Conservation (phyloP, 2,797 vertebrate genomes). For the Simalia tracyae region DNA sequence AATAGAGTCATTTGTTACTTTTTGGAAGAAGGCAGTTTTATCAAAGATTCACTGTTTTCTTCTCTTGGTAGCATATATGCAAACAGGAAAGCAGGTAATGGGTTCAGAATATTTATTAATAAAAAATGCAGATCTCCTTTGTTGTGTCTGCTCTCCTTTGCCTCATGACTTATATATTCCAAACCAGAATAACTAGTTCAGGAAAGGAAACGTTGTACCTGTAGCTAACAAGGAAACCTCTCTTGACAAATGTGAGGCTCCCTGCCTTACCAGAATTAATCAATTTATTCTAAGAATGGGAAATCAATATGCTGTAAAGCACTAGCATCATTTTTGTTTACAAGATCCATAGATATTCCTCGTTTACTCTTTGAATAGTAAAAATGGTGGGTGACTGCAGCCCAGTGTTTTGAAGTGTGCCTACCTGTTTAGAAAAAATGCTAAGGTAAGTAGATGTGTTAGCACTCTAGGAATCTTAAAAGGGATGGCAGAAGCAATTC, state of each 20-base stretch:
- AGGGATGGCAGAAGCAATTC: neutral
- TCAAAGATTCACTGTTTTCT: neutral
- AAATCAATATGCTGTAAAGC: neutral
- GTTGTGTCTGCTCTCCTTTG: neutral
- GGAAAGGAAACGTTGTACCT: neutral
- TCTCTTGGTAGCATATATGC: neutral
- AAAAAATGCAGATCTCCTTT: neutral
- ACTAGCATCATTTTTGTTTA: neutral
- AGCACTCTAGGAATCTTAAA: neutral
- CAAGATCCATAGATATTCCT: neutral
- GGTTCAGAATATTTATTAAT: neutral
- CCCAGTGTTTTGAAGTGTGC: neutral
- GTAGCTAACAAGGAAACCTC: neutral
- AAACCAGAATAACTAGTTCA: neutral
- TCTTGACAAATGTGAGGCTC: neutral
- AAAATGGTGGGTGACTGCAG: neutral
- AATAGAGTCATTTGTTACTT: neutral
- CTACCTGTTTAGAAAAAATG: neutral
- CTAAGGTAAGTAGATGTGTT: neutral
- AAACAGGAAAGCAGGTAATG: neutral
- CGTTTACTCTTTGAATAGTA: neutral
- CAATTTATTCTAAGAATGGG: neutral
- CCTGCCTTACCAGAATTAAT: neutral
- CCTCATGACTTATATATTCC: neutral
- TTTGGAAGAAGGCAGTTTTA: neutral